A percentile compares a stretch with the other conserved stretches of the same genome.
These are phyloP conservation scores for Antitype chi DNA, from an alignment of 2,888 invertebrate species.

Conservation along the genomic window DNA sequence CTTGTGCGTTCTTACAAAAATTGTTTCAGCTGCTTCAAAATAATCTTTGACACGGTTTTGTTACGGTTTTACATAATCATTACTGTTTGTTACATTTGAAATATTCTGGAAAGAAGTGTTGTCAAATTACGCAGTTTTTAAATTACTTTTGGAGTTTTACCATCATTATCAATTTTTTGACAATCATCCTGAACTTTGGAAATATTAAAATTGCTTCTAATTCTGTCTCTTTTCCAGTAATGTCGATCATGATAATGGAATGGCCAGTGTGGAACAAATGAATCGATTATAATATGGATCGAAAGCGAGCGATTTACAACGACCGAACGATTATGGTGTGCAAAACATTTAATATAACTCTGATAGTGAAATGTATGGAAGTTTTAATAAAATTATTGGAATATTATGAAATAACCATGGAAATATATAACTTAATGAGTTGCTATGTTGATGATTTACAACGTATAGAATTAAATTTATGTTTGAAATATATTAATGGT, in stretches of 20 bases:
- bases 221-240: constrained; percentile 22
- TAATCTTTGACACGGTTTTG: background rate
- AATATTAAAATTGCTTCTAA: constrained; percentile 4
- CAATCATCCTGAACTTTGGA: constrained; percentile 8
- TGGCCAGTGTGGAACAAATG: constrained; percentile 53
- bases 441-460: constrained; percentile 13
- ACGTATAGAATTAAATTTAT: background rate
- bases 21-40: constrained; percentile 11
- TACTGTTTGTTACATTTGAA: background rate
- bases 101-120: background rate
- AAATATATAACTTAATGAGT: constrained; percentile 23
- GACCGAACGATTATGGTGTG: constrained; percentile 49
- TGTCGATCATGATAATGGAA: constrained; percentile 29
- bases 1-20: constrained; percentile 16
- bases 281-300: constrained; percentile 61
- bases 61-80: background rate
- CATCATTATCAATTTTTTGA: constrained; percentile 7
- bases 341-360: constrained; percentile 56
- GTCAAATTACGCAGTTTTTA: background rate
- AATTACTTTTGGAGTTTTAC: constrained; percentile 22
- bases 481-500: background rate
- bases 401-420: constrained; percentile 17
- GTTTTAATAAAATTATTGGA: constrained; percentile 40
- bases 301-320: constrained; percentile 54
- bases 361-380: constrained; percentile 39